Percentiles rank a stretch among this genome's conserved stretches.
Evolutionary conservation across 1,140 invertebrate genomes (phyloP).

Genomic region (Pogonus chalceus): DNA sequence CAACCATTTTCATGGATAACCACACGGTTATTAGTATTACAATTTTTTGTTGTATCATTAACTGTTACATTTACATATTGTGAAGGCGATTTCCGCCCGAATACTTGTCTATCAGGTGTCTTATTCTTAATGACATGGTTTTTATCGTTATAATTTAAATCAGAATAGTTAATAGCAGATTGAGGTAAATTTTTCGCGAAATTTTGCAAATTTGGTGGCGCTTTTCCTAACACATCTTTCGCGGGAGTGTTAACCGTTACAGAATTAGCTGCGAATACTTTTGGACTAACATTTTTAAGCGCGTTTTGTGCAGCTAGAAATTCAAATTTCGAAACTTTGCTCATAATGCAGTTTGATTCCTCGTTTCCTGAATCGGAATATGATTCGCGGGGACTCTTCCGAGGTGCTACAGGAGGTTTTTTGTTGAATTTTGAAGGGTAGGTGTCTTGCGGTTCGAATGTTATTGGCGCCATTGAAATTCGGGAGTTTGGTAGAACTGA

Average conservation of each 20-base stretch:
- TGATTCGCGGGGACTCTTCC: conserved; percentile 34
- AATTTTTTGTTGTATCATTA: conserved; percentile 24
- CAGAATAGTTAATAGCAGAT: conserved; percentile 32
- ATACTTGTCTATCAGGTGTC: conserved; percentile 24
- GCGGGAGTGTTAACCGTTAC: conserved; percentile 68
- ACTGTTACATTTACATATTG: conserved; percentile 32
- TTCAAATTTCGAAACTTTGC: conserved; percentile 50
- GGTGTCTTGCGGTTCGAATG: conserved; percentile 38
- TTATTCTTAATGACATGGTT: conserved; percentile 23
- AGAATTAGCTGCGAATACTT: conserved; percentile 66
- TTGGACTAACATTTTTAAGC: conserved; percentile 52
- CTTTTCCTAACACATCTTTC: conserved; percentile 59
- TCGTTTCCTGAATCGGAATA: conserved; percentile 42
- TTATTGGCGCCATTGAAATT: conserved; percentile 66
- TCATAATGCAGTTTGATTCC: conserved; percentile 42
- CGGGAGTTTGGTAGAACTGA: conserved; percentile 61
- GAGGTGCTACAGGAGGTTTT: conserved; percentile 42
- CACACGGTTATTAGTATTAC: conserved; percentile 31
- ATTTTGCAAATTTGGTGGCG: conserved; percentile 40
- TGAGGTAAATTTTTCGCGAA: conserved; percentile 32
- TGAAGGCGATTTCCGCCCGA: conserved; percentile 24
- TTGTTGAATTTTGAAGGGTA: conserved; percentile 28
- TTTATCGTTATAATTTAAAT: conserved; percentile 28
- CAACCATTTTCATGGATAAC: conserved; percentile 33
- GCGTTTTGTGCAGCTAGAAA: conserved; percentile 40